Base-by-base conservation (phyloP, 2,113 vertebrate genomes). In the Macquaria australasica region DNA sequence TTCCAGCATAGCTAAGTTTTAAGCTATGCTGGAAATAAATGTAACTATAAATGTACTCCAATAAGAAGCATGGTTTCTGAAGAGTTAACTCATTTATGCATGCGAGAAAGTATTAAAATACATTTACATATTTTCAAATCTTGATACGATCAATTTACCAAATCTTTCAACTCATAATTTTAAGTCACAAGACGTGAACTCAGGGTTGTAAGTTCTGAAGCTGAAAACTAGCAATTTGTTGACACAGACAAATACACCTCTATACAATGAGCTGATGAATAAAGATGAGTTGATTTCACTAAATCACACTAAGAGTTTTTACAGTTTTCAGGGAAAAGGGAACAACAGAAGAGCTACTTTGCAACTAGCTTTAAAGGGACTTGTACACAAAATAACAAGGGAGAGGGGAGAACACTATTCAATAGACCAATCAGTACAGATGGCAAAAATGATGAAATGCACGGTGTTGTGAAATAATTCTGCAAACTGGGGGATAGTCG, bases 351-450 rank as follows among this genome's bases (percentile, higher is more conserved):
- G 68, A 90, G 91, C 85, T 91, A 93, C 86, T 69, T 87, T 81
- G 86, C 76, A 81, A 81, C 69, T 69, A 92, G 64, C 77, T 83
- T 94, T 91, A 90, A 93, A 91, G 82, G 88, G 88, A 91, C 59
- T 75, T 81, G 23, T 86, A 91, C 87, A 91, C 79, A 89, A 90
- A 88, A 82, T 81, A 92, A 92, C 77, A 64, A 77, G 74, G 84
- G 77, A 77, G 60, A 84, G 60, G 77, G 67, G 53, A 68, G 28
- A 87, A 91, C 82, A 90, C 82, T 82, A 92, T 75, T 84, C 73
- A 85, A 88, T 69, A 89, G 84, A 89, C 75, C 45, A 87, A 79
- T 86, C 41, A 89, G 85, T 83, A 89, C 91, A 89, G 83, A 72
- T 89, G 87, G 86, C 86, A 84, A 82, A 89, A 78, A 80, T 66